A percentile compares a stretch with the other conserved stretches of the same genome.
Evolutionary conservation across 2,797 vertebrate species (phyloP).

Genomic region (Micromesistius poutassou): DNA sequence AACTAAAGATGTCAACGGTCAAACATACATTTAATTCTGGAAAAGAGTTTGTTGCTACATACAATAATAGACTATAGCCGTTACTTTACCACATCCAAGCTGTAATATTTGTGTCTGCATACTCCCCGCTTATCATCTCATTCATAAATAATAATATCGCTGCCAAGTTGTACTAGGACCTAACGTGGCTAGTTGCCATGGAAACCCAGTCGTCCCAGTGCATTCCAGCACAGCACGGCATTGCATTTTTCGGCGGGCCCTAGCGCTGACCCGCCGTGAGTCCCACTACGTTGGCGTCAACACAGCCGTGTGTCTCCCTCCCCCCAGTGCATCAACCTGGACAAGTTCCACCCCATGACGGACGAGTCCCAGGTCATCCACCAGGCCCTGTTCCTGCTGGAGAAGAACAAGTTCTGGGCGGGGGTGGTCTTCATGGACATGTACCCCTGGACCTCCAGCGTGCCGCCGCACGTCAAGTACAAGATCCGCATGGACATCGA

Average conservation of each 20-base stretch:
- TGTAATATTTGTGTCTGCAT: neutral
- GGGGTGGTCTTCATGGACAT: conserved; percentile 78
- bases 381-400: conserved; percentile 72
- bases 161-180: neutral
- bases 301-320: conserved; percentile 5
- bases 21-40: too few relatives aligned
- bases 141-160: neutral
- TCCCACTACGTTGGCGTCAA: neutral
- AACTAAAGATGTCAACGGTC: too few relatives aligned
- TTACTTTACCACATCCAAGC: neutral
- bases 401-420: conserved; percentile 84
- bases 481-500: conserved; percentile 91
- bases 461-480: conserved; percentile 78
- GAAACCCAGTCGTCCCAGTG: neutral
- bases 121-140: neutral
- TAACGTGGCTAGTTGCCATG: neutral
- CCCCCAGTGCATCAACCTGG: conserved; percentile 84
- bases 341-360: conserved; percentile 87
- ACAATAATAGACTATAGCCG: neutral
- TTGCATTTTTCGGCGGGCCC: too few relatives aligned
- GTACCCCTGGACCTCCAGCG: conserved; percentile 63
- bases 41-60: neutral
- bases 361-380: conserved; percentile 83
- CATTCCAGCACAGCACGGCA: too few relatives aligned
- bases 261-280: neutral